Evolutionary conservation across 1,140 invertebrate species (phyloP).

Genomic region (Oreohelix idahoensis): DNA sequence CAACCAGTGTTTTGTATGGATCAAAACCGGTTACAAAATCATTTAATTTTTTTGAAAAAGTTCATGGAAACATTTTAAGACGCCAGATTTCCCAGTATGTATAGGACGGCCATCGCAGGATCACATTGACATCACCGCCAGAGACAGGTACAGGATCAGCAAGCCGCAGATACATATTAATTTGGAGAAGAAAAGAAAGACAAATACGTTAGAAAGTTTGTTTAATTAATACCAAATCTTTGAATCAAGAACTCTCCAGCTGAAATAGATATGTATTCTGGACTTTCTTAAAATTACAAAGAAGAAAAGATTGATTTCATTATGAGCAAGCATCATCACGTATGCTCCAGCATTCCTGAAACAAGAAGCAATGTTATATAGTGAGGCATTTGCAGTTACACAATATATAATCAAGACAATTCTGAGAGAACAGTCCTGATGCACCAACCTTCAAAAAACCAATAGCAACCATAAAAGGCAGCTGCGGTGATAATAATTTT

Average conservation of each 20-base stretch:
- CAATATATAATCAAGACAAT: no score
- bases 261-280: not conserved
- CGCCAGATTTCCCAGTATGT: not conserved
- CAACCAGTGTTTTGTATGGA: not conserved
- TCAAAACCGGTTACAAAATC: not conserved
- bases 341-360: not conserved
- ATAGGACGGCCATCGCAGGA: slow-evolving; percentile 7
- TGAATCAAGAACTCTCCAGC: not conserved
- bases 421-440: no score
- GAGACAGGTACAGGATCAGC: slow-evolving; percentile 4
- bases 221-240: not conserved
- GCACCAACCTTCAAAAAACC: no score
- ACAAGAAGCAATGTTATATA: slow-evolving; percentile 11
- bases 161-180: slow-evolving; percentile 21
- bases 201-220: not conserved
- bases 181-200: slow-evolving; percentile 27
- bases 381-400: not conserved
- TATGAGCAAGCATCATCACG: not conserved
- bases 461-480: no score
- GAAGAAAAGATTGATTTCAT: not conserved
- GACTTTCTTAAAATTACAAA: not conserved
- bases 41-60: not conserved
- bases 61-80: not conserved
- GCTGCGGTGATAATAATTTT: no score
- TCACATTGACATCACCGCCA: not conserved